Evolutionary conservation across 2,797 vertebrate genomes (phyloP).

Genomic region (Ceryle rudis): DNA sequence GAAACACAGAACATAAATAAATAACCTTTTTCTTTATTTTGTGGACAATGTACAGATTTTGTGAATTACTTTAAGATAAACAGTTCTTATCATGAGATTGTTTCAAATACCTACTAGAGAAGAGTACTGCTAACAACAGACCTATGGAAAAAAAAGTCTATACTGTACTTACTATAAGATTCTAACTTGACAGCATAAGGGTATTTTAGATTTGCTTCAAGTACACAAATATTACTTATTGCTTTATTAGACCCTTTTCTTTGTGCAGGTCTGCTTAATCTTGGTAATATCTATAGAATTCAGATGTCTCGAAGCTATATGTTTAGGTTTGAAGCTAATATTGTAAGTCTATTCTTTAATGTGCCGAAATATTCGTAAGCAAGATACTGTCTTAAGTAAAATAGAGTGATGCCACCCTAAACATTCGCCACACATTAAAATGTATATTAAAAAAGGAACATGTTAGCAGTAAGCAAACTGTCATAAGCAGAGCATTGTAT

Average conservation of each 20-base stretch:
- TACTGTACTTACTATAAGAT: not conserved
- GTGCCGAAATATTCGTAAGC: not conserved
- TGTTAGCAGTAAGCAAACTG: constrained; percentile 60
- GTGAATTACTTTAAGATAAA: not conserved
- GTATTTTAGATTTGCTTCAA: not conserved
- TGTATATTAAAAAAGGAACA: not conserved
- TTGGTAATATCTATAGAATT: not conserved
- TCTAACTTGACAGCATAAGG: not conserved
- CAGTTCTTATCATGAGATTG: not conserved
- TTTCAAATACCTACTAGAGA: not conserved
- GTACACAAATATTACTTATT: not conserved
- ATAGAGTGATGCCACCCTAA: not conserved
- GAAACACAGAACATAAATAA: not conserved
- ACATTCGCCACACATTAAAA: not conserved
- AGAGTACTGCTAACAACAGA: not conserved
- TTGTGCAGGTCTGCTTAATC: not conserved
- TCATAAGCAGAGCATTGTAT: constrained; percentile 77
- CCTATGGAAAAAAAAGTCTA: not conserved
- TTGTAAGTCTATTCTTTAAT: not conserved
- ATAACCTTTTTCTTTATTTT: not conserved
- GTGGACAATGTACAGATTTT: not conserved
- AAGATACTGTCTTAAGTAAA: constrained; percentile 29
- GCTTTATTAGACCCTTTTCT: not conserved
- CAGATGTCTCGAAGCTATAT: not conserved
- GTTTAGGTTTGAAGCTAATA: not conserved